Conservation (phyloP, 2,888 invertebrate genomes). For the Cerastoderma edule region DNA sequence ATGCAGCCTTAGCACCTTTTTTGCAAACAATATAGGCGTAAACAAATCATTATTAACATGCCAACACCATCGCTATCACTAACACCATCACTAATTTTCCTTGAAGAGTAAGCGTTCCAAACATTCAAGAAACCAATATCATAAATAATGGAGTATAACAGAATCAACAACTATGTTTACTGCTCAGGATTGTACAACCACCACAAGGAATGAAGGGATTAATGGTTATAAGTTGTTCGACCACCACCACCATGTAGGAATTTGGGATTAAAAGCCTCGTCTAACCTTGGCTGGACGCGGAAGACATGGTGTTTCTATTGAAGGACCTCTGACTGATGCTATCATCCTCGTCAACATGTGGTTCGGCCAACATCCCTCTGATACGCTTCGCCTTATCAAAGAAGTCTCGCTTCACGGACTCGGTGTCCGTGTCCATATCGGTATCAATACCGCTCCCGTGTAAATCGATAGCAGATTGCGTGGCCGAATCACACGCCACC, state of each 20-base stretch:
- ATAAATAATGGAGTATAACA: no score
- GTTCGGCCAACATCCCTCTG: conserved; percentile 30
- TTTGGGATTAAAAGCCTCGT: background rate
- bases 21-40: no score
- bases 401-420: conserved; percentile 41
- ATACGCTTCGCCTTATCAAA: conserved; percentile 30
- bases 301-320: conserved; percentile 54
- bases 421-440: conserved; percentile 55
- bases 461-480: conserved; percentile 38
- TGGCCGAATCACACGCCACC: conserved; percentile 30
- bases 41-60: no score
- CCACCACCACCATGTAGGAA: background rate
- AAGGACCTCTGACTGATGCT: conserved; percentile 32
- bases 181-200: no score
- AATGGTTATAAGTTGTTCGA: background rate
- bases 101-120: no score
- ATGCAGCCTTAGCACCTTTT: no score
- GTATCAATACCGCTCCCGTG: conserved; percentile 37
- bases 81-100: no score
- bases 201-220: background rate
- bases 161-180: no score
- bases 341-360: conserved; percentile 39
- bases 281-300: conserved; percentile 65
- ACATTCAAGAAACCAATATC: no score
- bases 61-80: no score